Evolutionary conservation across 2,888 invertebrate genomes (phyloP).

Genomic region (Loripinus fragilis): DNA sequence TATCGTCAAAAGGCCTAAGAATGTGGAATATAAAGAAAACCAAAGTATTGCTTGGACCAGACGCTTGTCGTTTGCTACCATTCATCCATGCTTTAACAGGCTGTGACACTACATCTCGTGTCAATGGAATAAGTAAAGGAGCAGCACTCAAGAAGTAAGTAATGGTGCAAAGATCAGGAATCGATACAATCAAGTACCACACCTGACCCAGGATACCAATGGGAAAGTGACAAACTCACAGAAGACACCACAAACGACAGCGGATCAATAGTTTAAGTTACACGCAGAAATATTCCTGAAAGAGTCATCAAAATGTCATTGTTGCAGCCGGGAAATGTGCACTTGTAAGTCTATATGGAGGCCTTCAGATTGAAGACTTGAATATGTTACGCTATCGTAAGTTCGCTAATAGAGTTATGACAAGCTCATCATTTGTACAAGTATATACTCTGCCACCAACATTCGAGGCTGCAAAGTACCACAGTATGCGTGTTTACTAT

Average conservation of each 20-base stretch:
- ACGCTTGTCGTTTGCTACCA: conserved; percentile 21
- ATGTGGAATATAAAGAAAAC: conserved; percentile 50
- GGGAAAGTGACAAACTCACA: too few relatives aligned
- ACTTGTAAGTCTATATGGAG: conserved; percentile 44
- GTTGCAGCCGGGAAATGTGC: neutral
- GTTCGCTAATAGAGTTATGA: conserved; percentile 41
- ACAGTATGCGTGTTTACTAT: conserved; percentile 50
- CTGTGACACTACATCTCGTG: conserved; percentile 55
- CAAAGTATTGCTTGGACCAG: conserved; percentile 25
- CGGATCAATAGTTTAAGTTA: conserved; percentile 2
- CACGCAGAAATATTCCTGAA: conserved; percentile 16
- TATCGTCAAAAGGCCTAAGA: conserved; percentile 6
- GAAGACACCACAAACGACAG: too few relatives aligned
- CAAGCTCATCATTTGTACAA: conserved; percentile 42
- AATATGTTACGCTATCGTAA: conserved; percentile 30
- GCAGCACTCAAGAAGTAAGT: conserved; percentile 14
- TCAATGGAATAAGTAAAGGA: conserved; percentile 6
- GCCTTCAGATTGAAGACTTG: conserved; percentile 15
- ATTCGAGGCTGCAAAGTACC: conserved; percentile 48
- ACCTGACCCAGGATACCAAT: too few relatives aligned
- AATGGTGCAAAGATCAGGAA: too few relatives aligned
- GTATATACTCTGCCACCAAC: conserved; percentile 62
- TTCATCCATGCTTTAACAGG: conserved; percentile 51
- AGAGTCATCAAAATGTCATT: too few relatives aligned
- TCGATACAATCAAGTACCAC: too few relatives aligned